These are phyloP conservation scores for Poliocrania exsul DNA, from an alignment of 2,797 vertebrate species.

Conservation along the genomic window DNA sequence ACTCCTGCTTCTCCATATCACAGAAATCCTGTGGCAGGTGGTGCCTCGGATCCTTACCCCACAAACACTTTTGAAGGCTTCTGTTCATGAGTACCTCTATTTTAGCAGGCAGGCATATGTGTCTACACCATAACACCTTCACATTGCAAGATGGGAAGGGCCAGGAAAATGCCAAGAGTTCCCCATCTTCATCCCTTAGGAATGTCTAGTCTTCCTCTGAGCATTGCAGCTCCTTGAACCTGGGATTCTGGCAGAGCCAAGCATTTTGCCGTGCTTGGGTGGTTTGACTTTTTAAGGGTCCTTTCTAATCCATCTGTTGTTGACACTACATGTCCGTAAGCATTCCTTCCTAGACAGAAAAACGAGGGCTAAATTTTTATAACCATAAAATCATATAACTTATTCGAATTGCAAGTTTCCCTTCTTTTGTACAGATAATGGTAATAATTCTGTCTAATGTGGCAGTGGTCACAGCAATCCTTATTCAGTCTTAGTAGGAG, in stretches of 20 bases:
- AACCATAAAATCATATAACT: not conserved
- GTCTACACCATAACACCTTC: not conserved
- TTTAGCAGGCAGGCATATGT: not conserved
- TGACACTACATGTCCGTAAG: not conserved
- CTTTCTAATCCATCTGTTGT: not conserved
- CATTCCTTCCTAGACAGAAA: not conserved
- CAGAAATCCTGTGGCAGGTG: not conserved
- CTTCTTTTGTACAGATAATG: not conserved
- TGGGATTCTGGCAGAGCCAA: not conserved
- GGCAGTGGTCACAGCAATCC: not conserved
- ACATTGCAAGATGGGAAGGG: not conserved
- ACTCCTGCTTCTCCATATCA: not conserved
- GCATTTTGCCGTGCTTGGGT: not conserved
- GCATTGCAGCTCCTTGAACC: not conserved
- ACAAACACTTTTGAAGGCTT: not conserved
- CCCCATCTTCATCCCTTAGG: not conserved
- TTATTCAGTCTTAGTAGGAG: not conserved
- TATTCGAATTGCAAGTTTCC: not conserved
- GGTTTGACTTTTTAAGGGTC: not conserved
- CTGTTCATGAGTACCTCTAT: not conserved
- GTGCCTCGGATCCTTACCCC: not conserved
- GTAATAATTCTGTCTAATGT: conserved; percentile 7
- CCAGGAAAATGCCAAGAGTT: not conserved
- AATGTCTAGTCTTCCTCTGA: not conserved
- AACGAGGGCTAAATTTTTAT: not conserved